phyloP scores from a whole-genome alignment of 2,888 invertebrate species.

The Hedychridium roseum region DNA sequence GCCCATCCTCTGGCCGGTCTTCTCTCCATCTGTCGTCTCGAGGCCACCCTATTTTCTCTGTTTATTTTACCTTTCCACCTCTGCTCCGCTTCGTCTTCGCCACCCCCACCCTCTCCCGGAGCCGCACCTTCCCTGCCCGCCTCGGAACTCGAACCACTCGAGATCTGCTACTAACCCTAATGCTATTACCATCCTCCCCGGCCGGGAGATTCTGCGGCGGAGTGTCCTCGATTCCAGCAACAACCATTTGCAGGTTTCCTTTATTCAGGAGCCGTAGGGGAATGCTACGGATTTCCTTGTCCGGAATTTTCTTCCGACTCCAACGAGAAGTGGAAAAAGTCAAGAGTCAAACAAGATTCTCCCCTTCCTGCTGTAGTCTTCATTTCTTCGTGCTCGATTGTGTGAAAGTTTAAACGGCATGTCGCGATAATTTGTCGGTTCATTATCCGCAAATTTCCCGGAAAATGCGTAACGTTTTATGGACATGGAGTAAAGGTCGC shows the following conservation, averaged over 20 bases:
- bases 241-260: conserved; percentile 42
- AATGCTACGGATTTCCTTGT: neutral
- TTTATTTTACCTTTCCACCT: conserved; percentile 42
- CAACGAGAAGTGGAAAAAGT: too few relatives aligned
- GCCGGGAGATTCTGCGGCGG: conserved; percentile 31
- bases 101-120: conserved; percentile 10
- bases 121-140: conserved; percentile 8
- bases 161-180: conserved; percentile 51
- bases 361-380: neutral
- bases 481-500: too few relatives aligned
- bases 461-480: too few relatives aligned
- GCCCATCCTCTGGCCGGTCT: neutral
- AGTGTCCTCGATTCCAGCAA: conserved; percentile 42
- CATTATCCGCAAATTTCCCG: too few relatives aligned
- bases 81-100: conserved; percentile 11
- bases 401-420: too few relatives aligned
- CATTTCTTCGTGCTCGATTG: too few relatives aligned
- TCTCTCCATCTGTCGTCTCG: conserved; percentile 6
- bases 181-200: conserved; percentile 41
- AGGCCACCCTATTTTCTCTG: conserved; percentile 23
- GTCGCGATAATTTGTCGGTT: too few relatives aligned
- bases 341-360: neutral
- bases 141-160: conserved; percentile 31
- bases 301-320: neutral
- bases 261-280: conserved; percentile 9